Percentiles rank a stretch among this genome's conserved stretches.
phyloP scores from a whole-genome alignment of 2,113 vertebrate genomes.

The Microcebus lehilahytsara region DNA sequence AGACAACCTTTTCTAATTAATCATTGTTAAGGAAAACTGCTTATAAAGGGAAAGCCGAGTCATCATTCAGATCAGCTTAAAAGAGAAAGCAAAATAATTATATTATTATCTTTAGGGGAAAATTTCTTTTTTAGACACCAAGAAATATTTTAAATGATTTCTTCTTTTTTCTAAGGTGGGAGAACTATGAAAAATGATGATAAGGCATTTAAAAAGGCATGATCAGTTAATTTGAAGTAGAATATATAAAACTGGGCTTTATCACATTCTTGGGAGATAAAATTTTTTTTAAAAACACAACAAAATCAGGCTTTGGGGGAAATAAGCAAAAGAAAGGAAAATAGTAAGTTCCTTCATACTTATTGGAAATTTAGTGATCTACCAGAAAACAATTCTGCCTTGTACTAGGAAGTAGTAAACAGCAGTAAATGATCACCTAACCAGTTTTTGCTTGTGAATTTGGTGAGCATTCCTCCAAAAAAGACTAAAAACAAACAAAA shows the following conservation, averaged over 20 bases:
- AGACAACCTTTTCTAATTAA: conserved; percentile 9
- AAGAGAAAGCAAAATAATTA: conserved; percentile 32
- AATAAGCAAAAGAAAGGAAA: conserved; percentile 9
- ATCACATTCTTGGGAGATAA: no score
- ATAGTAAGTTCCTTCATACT: conserved; percentile 9
- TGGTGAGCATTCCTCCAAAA: conserved; percentile 85
- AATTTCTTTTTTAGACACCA: conserved; percentile 30
- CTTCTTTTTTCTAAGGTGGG: neutral
- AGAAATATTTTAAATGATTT: conserved; percentile 37
- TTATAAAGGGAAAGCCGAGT: neutral
- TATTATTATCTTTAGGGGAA: neutral
- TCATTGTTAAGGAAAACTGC: conserved; percentile 15
- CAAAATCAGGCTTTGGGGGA: neutral
- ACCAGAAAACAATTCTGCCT: neutral
- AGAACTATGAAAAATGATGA: neutral
- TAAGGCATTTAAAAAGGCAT: neutral
- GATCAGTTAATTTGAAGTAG: neutral
- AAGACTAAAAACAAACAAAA: conserved; percentile 79
- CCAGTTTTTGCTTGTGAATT: conserved; percentile 71
- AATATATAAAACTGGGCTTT: neutral
- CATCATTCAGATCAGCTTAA: neutral
- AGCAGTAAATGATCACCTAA: conserved; percentile 14
- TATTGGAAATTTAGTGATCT: conserved; percentile 3
- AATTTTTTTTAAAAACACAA: no score
- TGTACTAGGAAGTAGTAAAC: neutral